phyloP scores from a whole-genome alignment of 2,888 invertebrate species.

The Caenorhabditis becei region DNA sequence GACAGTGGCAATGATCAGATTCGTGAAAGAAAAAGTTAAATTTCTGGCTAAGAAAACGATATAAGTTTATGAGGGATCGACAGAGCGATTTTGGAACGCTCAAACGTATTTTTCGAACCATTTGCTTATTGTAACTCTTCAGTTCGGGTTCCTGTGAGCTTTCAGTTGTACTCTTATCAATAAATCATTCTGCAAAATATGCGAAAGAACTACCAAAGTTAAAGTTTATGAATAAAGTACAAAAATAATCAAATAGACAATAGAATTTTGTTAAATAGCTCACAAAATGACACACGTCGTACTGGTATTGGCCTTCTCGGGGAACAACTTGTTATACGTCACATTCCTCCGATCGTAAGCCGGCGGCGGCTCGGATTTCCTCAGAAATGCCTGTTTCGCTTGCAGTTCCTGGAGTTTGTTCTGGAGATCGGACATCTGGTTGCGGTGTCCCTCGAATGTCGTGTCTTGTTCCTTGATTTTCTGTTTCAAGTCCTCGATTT shows the following conservation, averaged over 20 bases:
- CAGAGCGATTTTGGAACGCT: too few relatives aligned
- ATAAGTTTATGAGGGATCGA: too few relatives aligned
- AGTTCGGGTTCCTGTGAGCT: too few relatives aligned
- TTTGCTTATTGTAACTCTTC: too few relatives aligned
- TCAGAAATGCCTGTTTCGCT: slow-evolving; percentile 65
- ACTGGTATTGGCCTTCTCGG: slow-evolving; percentile 61
- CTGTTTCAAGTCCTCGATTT: slow-evolving; percentile 73
- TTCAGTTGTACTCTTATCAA: too few relatives aligned
- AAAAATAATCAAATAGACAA: too few relatives aligned
- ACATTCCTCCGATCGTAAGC: slow-evolving; percentile 61
- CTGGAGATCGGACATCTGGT: slow-evolving; percentile 72
- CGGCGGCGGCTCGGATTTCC: slow-evolving; percentile 65
- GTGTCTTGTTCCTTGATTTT: slow-evolving; percentile 75
- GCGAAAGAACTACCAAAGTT: too few relatives aligned
- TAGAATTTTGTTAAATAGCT: too few relatives aligned
- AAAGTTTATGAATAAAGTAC: too few relatives aligned
- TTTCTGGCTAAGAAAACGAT: too few relatives aligned
- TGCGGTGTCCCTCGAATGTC: slow-evolving; percentile 75
- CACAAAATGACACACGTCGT: slow-evolving; percentile 66
- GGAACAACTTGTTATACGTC: slow-evolving; percentile 64
- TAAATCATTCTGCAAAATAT: too few relatives aligned
- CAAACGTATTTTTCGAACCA: too few relatives aligned
- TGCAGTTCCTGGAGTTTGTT: slow-evolving; percentile 67
- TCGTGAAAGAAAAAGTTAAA: not conserved
- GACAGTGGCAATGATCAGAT: slow-evolving; percentile 39